Conservation (phyloP, 1,140 invertebrate species). For the Hyles euphorbiae region DNA sequence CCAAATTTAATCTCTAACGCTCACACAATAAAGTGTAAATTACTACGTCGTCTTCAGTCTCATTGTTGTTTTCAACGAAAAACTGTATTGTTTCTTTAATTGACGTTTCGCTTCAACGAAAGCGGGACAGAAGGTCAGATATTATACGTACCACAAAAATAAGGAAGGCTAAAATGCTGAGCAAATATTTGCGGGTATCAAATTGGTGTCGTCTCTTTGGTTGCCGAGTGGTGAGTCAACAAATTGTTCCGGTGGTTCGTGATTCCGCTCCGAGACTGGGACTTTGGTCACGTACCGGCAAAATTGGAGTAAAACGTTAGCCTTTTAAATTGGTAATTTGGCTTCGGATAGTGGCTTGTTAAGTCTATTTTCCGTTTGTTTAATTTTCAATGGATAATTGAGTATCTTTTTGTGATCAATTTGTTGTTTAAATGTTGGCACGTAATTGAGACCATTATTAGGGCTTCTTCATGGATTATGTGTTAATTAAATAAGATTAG, state of each 20-base stretch:
- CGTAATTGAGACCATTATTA: too few relatives aligned
- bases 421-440: too few relatives aligned
- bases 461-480: too few relatives aligned
- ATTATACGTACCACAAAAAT: conserved; percentile 13
- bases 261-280: conserved; percentile 6
- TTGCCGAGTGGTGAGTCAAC: conserved; percentile 18
- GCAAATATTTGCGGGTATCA: conserved; percentile 17
- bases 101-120: conserved; percentile 21
- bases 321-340: conserved; percentile 5
- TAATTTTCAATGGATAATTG: too few relatives aligned
- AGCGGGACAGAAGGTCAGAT: conserved; percentile 44
- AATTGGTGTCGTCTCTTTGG: conserved; percentile 10
- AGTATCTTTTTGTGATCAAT: too few relatives aligned
- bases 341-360: too few relatives aligned
- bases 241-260: conserved; percentile 7
- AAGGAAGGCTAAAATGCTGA: conserved; percentile 9
- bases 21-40: too few relatives aligned
- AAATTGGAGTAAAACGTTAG: conserved; percentile 16
- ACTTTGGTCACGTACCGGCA: conserved; percentile 16
- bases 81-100: too few relatives aligned
- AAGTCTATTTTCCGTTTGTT: too few relatives aligned
- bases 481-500: too few relatives aligned
- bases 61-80: too few relatives aligned
- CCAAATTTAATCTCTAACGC: conserved; percentile 24
- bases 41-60: too few relatives aligned